A percentile compares a stretch with the other conserved stretches of the same genome.
Evolutionary conservation across 2,888 invertebrate genomes (phyloP).

Genomic region (Strigamia transsilvanica): DNA sequence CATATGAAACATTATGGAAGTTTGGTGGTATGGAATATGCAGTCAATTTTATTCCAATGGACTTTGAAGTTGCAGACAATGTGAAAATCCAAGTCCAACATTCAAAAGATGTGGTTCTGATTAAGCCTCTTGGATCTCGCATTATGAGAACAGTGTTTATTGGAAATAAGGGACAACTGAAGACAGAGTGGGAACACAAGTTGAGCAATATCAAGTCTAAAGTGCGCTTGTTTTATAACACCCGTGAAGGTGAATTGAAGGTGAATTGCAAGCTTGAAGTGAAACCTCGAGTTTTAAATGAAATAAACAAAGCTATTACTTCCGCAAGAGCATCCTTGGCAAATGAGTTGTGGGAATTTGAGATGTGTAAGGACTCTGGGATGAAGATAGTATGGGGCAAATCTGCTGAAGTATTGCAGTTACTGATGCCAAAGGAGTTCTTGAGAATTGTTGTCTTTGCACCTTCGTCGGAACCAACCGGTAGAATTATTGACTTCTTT

Average conservation of each 20-base stretch:
- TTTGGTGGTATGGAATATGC: background rate
- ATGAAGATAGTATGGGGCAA: constrained; percentile 13
- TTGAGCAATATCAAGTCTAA: background rate
- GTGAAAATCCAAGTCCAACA: background rate
- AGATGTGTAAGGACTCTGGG: background rate
- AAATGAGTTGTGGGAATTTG: background rate
- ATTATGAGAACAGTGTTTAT: background rate
- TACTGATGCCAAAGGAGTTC: background rate
- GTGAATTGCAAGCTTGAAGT: background rate
- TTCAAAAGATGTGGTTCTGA: background rate
- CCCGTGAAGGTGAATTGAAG: background rate
- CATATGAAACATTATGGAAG: background rate
- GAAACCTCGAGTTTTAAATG: background rate
- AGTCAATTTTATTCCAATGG: background rate
- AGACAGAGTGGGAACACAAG: background rate
- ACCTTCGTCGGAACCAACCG: background rate
- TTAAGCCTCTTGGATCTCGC: background rate
- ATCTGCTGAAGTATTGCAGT: background rate
- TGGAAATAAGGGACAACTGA: background rate
- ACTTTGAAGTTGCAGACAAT: background rate
- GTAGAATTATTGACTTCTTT: background rate
- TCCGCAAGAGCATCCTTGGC: background rate
- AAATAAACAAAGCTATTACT: background rate
- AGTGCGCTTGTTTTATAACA: background rate
- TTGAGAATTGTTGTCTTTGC: background rate